phyloP scores from a whole-genome alignment of 2,797 vertebrate species.

The Todus mexicanus region DNA sequence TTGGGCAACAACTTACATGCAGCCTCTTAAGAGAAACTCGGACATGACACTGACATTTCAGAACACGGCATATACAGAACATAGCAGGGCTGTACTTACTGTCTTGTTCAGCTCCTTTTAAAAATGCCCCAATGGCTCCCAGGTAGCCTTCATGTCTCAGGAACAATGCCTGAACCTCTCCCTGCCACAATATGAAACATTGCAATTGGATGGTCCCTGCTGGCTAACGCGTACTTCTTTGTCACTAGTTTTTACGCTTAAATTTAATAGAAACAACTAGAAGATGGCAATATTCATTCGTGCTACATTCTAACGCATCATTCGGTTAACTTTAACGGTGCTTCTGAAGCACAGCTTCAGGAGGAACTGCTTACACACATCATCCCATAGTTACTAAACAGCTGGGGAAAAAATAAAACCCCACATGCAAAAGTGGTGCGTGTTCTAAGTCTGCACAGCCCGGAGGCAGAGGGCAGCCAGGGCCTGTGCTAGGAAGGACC shows the following conservation, averaged over 20 bases:
- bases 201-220: constrained; percentile 52
- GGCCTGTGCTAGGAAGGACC: not conserved
- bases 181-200: constrained; percentile 77
- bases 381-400: not conserved
- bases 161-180: constrained; percentile 97
- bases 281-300: constrained; percentile 7
- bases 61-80: constrained; percentile 40
- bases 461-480: not conserved
- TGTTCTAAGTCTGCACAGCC: not conserved
- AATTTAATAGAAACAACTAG: constrained; percentile 33
- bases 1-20: constrained; percentile 61
- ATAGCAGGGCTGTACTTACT: constrained; percentile 81
- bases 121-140: constrained; percentile 95
- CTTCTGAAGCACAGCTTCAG: not conserved
- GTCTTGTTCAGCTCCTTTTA: constrained; percentile 98
- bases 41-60: constrained; percentile 53
- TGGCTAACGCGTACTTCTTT: constrained; percentile 47
- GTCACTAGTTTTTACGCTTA: constrained; percentile 60
- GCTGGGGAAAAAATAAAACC: not conserved
- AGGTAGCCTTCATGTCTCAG: constrained; percentile 97
- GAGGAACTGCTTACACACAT: not conserved
- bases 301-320: constrained; percentile 39
- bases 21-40: constrained; percentile 55
- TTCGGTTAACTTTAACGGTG: not conserved
- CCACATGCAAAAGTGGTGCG: not conserved